Conservation (phyloP, 2,113 vertebrate species). For the Diglossa brunneiventris region DNA sequence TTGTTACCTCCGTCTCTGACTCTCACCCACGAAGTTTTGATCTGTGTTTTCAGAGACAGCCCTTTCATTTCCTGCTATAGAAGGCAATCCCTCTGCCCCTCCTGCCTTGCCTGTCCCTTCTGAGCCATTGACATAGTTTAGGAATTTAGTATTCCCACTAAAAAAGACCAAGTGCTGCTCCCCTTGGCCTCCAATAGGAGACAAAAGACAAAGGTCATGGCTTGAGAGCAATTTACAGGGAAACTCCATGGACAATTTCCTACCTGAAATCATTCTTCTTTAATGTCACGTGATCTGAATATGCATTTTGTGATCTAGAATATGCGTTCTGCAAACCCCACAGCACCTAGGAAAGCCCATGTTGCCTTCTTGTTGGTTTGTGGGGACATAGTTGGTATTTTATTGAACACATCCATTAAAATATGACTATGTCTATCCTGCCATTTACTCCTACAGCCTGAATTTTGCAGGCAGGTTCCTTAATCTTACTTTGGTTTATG, state of each 20-base stretch:
- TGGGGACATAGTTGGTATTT: background rate
- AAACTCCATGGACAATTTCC: background rate
- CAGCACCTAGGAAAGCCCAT: background rate
- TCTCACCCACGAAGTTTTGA: background rate
- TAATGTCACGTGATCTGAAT: rapidly evolving
- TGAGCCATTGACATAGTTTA: background rate
- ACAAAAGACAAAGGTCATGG: background rate
- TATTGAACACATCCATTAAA: background rate
- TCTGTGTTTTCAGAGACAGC: background rate
- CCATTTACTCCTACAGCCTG: background rate
- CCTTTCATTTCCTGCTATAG: background rate
- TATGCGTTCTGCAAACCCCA: background rate
- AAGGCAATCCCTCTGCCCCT: background rate
- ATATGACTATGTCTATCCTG: background rate
- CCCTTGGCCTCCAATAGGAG: background rate
- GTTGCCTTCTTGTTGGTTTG: background rate
- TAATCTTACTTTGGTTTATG: background rate
- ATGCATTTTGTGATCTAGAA: background rate
- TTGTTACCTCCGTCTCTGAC: background rate
- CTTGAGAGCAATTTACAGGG: background rate
- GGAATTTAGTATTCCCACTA: background rate
- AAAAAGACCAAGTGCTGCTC: background rate
- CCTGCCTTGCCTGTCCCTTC: background rate
- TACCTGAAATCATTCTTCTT: background rate
- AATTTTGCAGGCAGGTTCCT: background rate